These are phyloP conservation scores for Darevskia nairensis DNA, from an alignment of 2,797 vertebrate species.

Conservation along the genomic window DNA sequence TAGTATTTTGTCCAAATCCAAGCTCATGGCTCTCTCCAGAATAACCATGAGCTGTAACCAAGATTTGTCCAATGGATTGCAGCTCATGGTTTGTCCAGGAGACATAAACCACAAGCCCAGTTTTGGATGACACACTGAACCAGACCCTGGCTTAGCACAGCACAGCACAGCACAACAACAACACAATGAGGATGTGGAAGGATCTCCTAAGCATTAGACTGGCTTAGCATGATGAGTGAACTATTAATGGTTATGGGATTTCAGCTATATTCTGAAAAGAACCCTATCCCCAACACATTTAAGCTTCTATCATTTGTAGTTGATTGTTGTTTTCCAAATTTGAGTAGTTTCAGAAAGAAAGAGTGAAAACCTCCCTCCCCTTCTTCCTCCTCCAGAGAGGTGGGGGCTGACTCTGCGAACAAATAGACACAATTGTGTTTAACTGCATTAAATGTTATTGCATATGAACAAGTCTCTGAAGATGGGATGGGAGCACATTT, in stretches of 20 bases:
- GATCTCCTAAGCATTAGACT: too few species aligned
- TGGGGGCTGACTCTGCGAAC: not conserved
- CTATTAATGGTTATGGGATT: not conserved
- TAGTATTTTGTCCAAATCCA: too few species aligned
- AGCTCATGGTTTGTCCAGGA: too few species aligned
- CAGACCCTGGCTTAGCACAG: too few species aligned
- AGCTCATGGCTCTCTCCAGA: too few species aligned
- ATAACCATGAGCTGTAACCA: too few species aligned
- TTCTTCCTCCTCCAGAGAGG: not conserved
- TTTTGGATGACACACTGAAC: too few species aligned
- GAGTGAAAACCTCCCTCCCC: not conserved
- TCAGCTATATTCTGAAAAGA: not conserved
- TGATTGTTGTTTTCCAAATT: not conserved
- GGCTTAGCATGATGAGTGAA: not conserved
- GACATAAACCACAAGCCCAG: too few species aligned
- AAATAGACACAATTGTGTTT: not conserved
- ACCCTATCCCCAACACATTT: too few species aligned
- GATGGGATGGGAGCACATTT: not conserved
- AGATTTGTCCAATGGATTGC: too few species aligned
- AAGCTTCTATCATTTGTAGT: not conserved
- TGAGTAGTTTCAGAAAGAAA: slow-evolving; percentile 1
- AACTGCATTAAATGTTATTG: not conserved
- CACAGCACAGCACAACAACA: too few species aligned
- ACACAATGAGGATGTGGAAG: too few species aligned
- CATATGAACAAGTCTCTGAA: not conserved